These are phyloP conservation scores for Acipenser ruthenus DNA, from an alignment of 2,797 vertebrate species.

Conservation along the genomic window DNA sequence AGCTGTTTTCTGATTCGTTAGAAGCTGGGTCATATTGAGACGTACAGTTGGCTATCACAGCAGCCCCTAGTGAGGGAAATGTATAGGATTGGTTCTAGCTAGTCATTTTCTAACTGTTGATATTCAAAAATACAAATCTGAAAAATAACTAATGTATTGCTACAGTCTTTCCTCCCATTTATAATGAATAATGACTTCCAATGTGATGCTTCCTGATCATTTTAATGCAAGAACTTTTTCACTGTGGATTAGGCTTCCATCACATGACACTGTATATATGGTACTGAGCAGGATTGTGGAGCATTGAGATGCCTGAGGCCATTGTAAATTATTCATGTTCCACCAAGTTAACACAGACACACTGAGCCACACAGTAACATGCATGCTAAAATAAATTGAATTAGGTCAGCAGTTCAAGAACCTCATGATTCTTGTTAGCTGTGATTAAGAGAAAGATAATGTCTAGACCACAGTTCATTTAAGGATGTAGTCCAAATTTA, in stretches of 20 bases:
- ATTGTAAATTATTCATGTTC: slow-evolving; percentile 56
- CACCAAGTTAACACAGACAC: slow-evolving; percentile 29
- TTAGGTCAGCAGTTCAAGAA: slow-evolving; percentile 33
- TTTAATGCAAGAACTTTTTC: slow-evolving; percentile 49
- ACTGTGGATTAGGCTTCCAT: slow-evolving; percentile 40
- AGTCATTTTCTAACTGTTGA: too few relatives aligned
- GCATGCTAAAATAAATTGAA: slow-evolving; percentile 26
- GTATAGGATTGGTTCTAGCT: too few relatives aligned
- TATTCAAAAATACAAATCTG: too few relatives aligned
- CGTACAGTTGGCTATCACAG: too few relatives aligned
- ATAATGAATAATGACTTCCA: slow-evolving; percentile 44
- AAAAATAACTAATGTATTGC: too few relatives aligned
- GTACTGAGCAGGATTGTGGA: slow-evolving; percentile 21
- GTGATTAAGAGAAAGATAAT: slow-evolving; percentile 41
- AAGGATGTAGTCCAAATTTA: too few relatives aligned
- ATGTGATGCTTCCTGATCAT: slow-evolving; percentile 35
- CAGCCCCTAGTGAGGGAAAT: too few relatives aligned
- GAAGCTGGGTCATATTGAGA: too few relatives aligned
- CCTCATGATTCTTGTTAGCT: slow-evolving; percentile 40
- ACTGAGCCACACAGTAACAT: slow-evolving; percentile 19
- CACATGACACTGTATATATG: slow-evolving; percentile 19
- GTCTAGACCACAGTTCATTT: slow-evolving; percentile 18
- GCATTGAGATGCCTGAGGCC: slow-evolving; percentile 39
- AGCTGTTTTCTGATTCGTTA: too few relatives aligned
- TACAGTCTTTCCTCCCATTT: slow-evolving; percentile 17